Percentiles rank a stretch among this genome's conserved stretches.
phyloP scores from a whole-genome alignment of 1,140 invertebrate genomes.

The Fopius arisanus region DNA sequence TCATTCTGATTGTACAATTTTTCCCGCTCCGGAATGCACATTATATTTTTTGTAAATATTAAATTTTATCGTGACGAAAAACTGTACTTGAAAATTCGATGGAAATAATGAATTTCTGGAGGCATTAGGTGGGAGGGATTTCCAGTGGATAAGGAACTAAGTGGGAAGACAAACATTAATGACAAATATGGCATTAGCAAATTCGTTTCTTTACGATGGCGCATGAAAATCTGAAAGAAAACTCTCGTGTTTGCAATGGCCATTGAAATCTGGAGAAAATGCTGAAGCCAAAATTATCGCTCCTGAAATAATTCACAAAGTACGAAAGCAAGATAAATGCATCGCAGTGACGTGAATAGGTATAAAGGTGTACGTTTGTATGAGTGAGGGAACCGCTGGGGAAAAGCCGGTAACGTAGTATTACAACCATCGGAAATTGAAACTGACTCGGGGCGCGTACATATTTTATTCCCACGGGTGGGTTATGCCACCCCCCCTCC shows the following conservation, averaged over 20 bases:
- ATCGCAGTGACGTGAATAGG: slow-evolving; percentile 10
- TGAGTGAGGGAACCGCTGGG: slow-evolving; percentile 17
- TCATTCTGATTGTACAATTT: neutral
- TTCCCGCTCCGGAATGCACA: neutral
- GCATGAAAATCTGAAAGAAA: slow-evolving; percentile 18
- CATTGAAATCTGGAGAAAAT: slow-evolving; percentile 26
- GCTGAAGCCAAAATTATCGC: slow-evolving; percentile 9
- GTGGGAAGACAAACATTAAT: no score
- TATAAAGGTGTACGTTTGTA: slow-evolving; percentile 1
- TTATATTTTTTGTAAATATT: neutral
- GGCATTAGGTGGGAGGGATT: neutral
- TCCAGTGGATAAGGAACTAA: no score
- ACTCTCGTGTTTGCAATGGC: slow-evolving; percentile 35
- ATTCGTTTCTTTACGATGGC: neutral
- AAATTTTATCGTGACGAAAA: neutral
- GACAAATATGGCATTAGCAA: no score
- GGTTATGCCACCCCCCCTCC: neutral
- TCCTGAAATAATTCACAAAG: slow-evolving; percentile 44
- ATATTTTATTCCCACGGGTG: slow-evolving; percentile 28
- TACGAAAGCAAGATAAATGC: slow-evolving; percentile 43
- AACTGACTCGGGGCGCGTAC: slow-evolving; percentile 33
- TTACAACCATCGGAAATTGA: slow-evolving; percentile 44
- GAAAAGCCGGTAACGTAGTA: slow-evolving; percentile 13
- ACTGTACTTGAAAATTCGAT: neutral
- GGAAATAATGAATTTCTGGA: neutral